Evolutionary conservation across 1,140 invertebrate genomes (phyloP).

Genomic region (Hylaeus anthracinus): DNA sequence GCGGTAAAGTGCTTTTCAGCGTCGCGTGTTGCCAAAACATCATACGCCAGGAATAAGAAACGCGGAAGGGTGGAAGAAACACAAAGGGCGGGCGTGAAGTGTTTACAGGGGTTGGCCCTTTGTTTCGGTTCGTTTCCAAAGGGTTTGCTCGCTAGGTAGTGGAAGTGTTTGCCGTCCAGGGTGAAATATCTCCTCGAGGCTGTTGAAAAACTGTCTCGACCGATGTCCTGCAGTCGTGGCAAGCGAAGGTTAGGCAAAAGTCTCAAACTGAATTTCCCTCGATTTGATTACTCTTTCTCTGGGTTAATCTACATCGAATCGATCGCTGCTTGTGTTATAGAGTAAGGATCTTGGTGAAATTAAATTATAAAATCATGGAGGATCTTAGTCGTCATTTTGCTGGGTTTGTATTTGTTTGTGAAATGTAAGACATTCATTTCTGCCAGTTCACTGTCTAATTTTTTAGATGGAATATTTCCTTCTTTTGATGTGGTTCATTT

Average conservation of each 20-base stretch:
- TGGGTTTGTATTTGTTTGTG: too few relatives aligned
- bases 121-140: conserved; percentile 12
- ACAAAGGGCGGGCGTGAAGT: conserved; percentile 20
- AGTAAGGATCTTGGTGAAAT: too few relatives aligned
- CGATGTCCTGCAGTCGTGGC: not conserved
- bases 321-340: too few relatives aligned
- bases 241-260: not conserved
- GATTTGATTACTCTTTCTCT: not conserved
- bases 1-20: not conserved
- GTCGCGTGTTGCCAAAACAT: not conserved
- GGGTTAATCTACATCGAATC: too few relatives aligned
- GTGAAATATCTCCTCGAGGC: conserved; percentile 8
- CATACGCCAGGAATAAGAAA: not conserved
- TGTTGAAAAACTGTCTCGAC: conserved; percentile 26
- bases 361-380: too few relatives aligned
- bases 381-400: too few relatives aligned
- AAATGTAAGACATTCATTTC: too few relatives aligned
- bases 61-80: not conserved
- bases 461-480: too few relatives aligned
- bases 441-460: too few relatives aligned
- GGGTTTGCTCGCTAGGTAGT: not conserved
- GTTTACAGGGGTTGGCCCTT: conserved; percentile 27
- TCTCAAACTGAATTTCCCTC: conserved; percentile 10
- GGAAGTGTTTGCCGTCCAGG: not conserved
- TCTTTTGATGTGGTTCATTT: too few relatives aligned